Evolutionary conservation across 2,113 vertebrate species (phyloP).

Genomic region (Theristicus caerulescens): DNA sequence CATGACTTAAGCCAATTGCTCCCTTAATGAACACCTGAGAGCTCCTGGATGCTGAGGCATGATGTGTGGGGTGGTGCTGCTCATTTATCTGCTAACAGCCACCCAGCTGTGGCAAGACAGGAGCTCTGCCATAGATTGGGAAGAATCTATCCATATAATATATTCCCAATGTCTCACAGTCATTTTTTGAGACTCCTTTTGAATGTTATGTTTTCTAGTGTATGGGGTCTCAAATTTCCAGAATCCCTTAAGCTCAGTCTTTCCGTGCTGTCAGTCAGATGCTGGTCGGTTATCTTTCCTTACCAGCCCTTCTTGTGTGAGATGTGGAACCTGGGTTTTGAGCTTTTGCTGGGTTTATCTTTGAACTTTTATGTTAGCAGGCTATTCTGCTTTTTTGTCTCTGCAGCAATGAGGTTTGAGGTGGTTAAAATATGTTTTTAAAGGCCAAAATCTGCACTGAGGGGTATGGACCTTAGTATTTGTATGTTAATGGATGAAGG

Average conservation of each 20-base stretch:
- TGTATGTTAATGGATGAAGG: neutral
- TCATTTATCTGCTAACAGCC: neutral
- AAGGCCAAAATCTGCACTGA: neutral
- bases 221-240: neutral
- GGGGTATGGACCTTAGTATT: neutral
- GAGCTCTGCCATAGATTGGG: neutral
- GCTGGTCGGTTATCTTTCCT: neutral
- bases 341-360: neutral
- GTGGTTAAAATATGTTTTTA: neutral
- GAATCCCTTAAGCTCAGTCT: neutral
- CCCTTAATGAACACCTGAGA: neutral
- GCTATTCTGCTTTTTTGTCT: neutral
- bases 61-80: rapidly evolving
- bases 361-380: neutral
- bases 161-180: rapidly evolving
- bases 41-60: neutral
- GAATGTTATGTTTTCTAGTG: neutral
- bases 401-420: neutral
- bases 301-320: neutral
- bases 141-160: neutral
- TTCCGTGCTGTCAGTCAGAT: neutral
- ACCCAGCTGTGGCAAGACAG: rapidly evolving
- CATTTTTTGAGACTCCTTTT: neutral
- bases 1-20: neutral
- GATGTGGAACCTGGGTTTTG: neutral